Evolutionary conservation across 2,797 vertebrate genomes (phyloP).

Genomic region (Serranus cabrilla): DNA sequence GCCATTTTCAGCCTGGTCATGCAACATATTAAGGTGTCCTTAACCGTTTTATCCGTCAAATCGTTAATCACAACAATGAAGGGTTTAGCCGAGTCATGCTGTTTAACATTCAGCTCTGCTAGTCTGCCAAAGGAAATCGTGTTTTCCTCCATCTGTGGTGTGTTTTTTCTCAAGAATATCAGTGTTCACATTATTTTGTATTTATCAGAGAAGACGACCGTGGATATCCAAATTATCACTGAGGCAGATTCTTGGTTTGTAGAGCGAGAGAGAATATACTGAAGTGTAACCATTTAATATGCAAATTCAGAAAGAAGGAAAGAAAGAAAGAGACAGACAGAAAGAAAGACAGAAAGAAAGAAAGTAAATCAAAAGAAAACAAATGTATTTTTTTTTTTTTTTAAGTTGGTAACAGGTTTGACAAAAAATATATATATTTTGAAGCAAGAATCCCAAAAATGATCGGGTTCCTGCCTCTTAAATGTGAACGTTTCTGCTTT

Average conservation of each 20-base stretch:
- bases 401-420: background rate
- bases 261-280: conserved; percentile 10
- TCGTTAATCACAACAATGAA: conserved; percentile 7
- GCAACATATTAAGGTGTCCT: conserved; percentile 8
- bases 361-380: no score
- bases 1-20: conserved; percentile 1
- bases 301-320: background rate
- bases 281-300: background rate
- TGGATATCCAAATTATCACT: background rate
- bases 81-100: conserved; percentile 3
- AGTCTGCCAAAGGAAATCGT: conserved; percentile 5
- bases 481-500: background rate
- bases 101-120: conserved; percentile 16
- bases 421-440: background rate
- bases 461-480: background rate
- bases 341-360: no score
- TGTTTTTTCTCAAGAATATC: conserved; percentile 20
- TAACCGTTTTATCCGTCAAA: conserved; percentile 2
- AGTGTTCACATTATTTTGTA: conserved; percentile 7
- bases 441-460: background rate
- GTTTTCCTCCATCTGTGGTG: conserved; percentile 1
- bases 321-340: no score
- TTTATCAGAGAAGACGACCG: background rate
- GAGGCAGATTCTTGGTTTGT: conserved; percentile 4
- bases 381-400: no score